These are phyloP conservation scores for Hozukius guyotensis DNA, from an alignment of 2,797 vertebrate genomes.

Conservation along the genomic window DNA sequence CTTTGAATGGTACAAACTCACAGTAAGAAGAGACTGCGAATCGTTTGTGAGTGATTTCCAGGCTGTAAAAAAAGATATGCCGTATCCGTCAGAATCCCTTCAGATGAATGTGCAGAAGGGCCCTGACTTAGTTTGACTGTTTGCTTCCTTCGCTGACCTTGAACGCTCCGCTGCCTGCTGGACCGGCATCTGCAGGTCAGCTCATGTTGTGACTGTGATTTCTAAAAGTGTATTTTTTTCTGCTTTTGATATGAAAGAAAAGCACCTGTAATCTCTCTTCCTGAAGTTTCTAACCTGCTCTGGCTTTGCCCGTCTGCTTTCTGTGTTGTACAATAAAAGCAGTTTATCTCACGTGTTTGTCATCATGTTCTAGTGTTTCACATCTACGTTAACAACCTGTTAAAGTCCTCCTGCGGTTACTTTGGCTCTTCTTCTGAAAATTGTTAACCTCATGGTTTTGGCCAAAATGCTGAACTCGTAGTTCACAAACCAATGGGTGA, in stretches of 20 bases:
- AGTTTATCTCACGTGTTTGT: conserved; percentile 13
- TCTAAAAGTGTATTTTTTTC: conserved; percentile 47
- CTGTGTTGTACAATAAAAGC: conserved; percentile 49
- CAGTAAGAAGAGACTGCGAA: too few relatives aligned
- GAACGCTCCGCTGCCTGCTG: background rate
- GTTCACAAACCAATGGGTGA: too few relatives aligned
- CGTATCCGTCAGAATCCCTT: background rate
- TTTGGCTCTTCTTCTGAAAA: too few relatives aligned
- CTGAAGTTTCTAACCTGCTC: conserved; percentile 22
- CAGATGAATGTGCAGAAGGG: background rate
- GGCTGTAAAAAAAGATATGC: background rate
- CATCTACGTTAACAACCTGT: too few relatives aligned
- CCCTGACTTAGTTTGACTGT: background rate
- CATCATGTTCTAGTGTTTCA: background rate
- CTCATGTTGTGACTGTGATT: conserved; percentile 47
- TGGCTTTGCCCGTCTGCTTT: conserved; percentile 40
- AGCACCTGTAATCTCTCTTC: conserved; percentile 17
- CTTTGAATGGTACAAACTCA: background rate
- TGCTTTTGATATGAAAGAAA: conserved; percentile 55
- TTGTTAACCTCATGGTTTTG: too few relatives aligned
- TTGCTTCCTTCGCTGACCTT: conserved; percentile 24
- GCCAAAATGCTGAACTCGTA: too few relatives aligned
- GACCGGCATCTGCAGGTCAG: background rate
- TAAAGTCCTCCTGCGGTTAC: too few relatives aligned
- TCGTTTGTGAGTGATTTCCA: too few relatives aligned